Conservation (phyloP, 2,113 vertebrate genomes). For the Galeopterus variegatus region DNA sequence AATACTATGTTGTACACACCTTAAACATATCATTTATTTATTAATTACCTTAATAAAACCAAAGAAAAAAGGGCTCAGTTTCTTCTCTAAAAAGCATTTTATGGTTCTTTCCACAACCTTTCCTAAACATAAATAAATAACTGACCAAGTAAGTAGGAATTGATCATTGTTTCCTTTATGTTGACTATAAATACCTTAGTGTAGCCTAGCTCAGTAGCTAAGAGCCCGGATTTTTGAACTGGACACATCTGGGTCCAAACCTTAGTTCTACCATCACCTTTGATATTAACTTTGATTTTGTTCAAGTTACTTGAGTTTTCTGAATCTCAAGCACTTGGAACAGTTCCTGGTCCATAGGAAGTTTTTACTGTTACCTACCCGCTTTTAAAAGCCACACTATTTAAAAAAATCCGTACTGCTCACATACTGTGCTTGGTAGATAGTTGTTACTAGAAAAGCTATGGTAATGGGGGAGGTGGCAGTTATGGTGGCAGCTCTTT, state of each 20-base stretch:
- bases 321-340: not conserved
- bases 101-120: not conserved
- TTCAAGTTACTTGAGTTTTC: not conserved
- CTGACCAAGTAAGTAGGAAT: not conserved
- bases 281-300: constrained; percentile 32
- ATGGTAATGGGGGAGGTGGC: not conserved
- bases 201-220: not conserved
- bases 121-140: not conserved
- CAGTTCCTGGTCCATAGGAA: not conserved
- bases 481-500: not conserved
- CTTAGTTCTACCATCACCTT: not conserved
- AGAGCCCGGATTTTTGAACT: not conserved
- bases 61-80: not conserved
- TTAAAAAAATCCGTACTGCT: not conserved
- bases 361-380: not conserved
- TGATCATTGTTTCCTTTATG: not conserved
- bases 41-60: not conserved
- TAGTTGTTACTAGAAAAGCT: constrained; percentile 22
- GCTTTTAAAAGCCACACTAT: not conserved
- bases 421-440: not conserved
- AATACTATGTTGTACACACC: not conserved
- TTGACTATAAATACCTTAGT: not conserved
- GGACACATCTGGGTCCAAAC: not conserved
- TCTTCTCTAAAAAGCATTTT: not conserved
- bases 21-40: not conserved